Evolutionary conservation across 2,113 vertebrate species (phyloP).

Genomic region (Myiozetetes cayanensis): DNA sequence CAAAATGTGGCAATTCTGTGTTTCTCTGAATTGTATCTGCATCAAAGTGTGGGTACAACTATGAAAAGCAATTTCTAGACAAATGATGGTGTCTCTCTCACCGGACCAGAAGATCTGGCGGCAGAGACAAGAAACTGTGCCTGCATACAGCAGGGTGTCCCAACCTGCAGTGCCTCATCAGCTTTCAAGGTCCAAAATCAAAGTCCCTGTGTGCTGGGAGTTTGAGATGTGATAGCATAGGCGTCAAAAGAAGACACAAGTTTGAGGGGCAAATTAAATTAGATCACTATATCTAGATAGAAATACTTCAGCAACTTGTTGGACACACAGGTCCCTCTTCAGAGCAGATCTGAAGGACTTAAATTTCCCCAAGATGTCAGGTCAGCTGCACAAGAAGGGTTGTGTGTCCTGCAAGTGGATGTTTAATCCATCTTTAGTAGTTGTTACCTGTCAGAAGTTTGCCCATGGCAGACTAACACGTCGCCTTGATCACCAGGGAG

Average conservation of each 20-base stretch:
- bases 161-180: background rate
- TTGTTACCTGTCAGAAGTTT: background rate
- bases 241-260: background rate
- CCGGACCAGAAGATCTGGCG: background rate
- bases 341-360: background rate
- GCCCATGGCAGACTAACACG: background rate
- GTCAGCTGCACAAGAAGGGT: background rate
- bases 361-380: background rate
- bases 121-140: background rate
- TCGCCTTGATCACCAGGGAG: background rate
- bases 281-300: background rate
- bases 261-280: background rate
- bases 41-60: background rate
- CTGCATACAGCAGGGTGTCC: fast-evolving
- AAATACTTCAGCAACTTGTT: background rate
- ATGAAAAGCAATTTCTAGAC: background rate
- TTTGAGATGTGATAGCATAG: background rate
- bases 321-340: background rate
- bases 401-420: background rate
- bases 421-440: background rate
- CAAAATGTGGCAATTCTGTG: background rate
- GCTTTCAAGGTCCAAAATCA: background rate
- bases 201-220: background rate
- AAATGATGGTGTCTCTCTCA: background rate
- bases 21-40: background rate